Conservation (phyloP, 1,140 invertebrate genomes). For the Drosophila albomicans region DNA sequence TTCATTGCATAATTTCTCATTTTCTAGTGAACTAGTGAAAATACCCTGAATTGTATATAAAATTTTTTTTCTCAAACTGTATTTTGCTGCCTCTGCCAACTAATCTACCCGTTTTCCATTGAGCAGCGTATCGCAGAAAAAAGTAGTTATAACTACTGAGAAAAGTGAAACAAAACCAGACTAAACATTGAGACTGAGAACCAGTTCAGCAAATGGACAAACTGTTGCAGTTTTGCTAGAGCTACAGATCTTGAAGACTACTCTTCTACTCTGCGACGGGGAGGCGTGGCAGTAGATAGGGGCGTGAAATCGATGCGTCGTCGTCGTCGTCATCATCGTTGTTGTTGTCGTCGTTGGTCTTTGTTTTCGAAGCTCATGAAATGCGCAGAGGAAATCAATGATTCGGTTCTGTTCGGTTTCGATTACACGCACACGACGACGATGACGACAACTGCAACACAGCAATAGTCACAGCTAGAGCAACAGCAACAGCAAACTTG, state of each 20-base stretch:
- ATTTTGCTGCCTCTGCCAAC: not conserved
- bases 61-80: not conserved
- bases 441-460: constrained; percentile 39
- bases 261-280: not conserved
- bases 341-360: constrained; percentile 53
- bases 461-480: constrained; percentile 45
- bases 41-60: no score
- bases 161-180: constrained; percentile 83
- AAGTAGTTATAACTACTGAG: constrained; percentile 53
- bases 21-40: no score
- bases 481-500: constrained; percentile 57
- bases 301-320: constrained; percentile 80
- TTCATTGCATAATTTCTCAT: no score
- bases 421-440: constrained; percentile 70
- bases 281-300: constrained; percentile 11
- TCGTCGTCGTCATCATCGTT: constrained; percentile 64
- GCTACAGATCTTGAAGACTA: constrained; percentile 4
- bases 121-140: not conserved
- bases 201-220: constrained; percentile 68
- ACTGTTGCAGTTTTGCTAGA: constrained; percentile 40
- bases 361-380: constrained; percentile 79
- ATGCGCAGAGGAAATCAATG: constrained; percentile 82
- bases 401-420: constrained; percentile 76
- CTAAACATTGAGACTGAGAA: constrained; percentile 67
- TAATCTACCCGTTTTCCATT: not conserved